A percentile compares a stretch with the other conserved stretches of the same genome.
phyloP scores from a whole-genome alignment of 2,797 vertebrate genomes.

The Gymnodraco acuticeps region DNA sequence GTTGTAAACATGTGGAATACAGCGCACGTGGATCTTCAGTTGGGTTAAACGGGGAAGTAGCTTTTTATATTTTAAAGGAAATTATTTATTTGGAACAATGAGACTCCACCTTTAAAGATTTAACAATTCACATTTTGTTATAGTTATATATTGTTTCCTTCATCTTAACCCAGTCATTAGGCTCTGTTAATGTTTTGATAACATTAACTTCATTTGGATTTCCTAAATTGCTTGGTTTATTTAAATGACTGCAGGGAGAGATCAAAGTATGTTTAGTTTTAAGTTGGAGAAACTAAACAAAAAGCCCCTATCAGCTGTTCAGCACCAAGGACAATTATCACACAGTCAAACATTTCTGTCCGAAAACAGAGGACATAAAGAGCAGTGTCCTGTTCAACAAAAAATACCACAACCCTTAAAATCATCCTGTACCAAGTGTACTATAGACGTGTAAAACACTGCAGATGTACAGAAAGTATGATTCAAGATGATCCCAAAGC shows the following conservation, averaged over 20 bases:
- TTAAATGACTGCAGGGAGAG: not conserved
- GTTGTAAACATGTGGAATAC: not conserved
- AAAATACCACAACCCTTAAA: not conserved
- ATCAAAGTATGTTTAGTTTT: not conserved
- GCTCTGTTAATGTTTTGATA: not conserved
- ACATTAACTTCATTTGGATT: not conserved
- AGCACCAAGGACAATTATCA: constrained; percentile 13
- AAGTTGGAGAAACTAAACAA: not conserved
- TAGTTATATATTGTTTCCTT: not conserved
- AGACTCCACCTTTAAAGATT: not conserved
- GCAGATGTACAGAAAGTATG: not conserved
- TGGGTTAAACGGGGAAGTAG: not conserved
- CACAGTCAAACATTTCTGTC: too few species aligned
- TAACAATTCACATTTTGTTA: not conserved
- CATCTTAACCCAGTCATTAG: not conserved
- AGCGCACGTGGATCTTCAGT: not conserved
- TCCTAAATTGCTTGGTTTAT: too few species aligned
- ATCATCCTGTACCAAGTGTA: not conserved
- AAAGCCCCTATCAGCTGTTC: not conserved
- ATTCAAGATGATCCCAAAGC: not conserved
- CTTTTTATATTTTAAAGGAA: not conserved
- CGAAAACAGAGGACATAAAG: not conserved
- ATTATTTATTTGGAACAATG: too few species aligned
- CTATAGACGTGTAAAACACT: not conserved
- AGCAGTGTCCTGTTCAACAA: not conserved